Evolutionary conservation across 2,797 vertebrate species (phyloP), one percentile per base, ranked within the genome.

Genomic region (Oreonectes daqikongensis): DNA sequence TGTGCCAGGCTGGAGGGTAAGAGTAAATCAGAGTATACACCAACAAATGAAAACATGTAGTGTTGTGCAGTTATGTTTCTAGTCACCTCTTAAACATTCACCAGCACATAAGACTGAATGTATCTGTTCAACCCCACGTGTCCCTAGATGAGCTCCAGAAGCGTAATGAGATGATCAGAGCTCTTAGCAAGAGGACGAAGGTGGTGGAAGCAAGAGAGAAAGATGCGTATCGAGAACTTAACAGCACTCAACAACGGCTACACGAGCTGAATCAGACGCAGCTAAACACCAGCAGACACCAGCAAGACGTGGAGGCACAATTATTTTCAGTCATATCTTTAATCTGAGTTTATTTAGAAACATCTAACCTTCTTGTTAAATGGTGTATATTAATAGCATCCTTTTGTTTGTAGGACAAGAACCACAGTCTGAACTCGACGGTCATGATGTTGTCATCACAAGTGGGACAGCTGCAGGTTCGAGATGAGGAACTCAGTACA

Each of bases 401-500:
- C 12, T 63, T 14, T 17, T 73, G 30, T 30, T 53, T 79, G 63
- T 55, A 98, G 97, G 94, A 94, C 79, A 93, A 91, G 87, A 97
- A 95, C 67, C 89, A 90, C 80, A 93, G 87, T 79, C 93, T 97
- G 65, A 95, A 87, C 87, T 92, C 89, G 72, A 94, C 92, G 0
- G 66, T 96, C 69, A 83, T 90, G 85, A 90, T 94, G 35, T 90
- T 96, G 77, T 95, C 95, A 69, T 86, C 89, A 75, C 94, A 94
- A 75, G 87, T 94, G 53, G 94, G 94, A 40, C 94, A 93, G 57
- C 85, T 96, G 79, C 94, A 96, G 84, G 96, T 92, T 0, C 93
- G 92, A 18, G 95, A 96, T 72, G 94, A 95, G 85, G 93, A 96
- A 48, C 92, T 97, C 35, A 89, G 93, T 20, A 92, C 94, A 0